Percentiles rank a stretch among this genome's conserved stretches.
phyloP scores from a whole-genome alignment of 2,113 vertebrate species.

The Muntiacus muntjak region DNA sequence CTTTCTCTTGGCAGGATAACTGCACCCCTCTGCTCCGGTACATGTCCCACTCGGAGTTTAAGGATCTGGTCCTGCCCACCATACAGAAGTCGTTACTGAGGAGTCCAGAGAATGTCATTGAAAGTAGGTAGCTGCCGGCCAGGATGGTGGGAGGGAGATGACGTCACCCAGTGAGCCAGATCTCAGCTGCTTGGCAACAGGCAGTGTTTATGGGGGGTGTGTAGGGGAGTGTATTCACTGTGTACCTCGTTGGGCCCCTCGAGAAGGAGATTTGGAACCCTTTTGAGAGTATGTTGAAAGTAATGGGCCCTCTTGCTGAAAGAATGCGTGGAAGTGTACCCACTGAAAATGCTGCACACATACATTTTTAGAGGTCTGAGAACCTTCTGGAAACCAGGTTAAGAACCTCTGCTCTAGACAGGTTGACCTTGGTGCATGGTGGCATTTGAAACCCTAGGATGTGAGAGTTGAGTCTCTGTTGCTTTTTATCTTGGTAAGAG shows the following conservation, averaged over 20 bases:
- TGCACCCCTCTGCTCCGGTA: constrained; percentile 90
- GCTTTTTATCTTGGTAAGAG: background rate
- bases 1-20: constrained; percentile 83
- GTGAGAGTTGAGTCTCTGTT: background rate
- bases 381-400: background rate
- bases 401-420: background rate
- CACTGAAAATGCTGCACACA: background rate
- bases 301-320: background rate
- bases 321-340: background rate
- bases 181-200: background rate
- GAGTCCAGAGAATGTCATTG: constrained; percentile 95
- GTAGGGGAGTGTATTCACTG: background rate
- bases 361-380: background rate
- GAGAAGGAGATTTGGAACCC: background rate
- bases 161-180: background rate
- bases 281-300: background rate
- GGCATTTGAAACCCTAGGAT: background rate
- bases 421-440: background rate
- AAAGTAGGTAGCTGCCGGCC: constrained; percentile 84
- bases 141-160: background rate
- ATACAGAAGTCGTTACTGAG: constrained; percentile 95
- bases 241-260: background rate
- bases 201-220: background rate
- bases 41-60: constrained; percentile 92
- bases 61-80: constrained; percentile 90